A percentile compares a stretch with the other conserved stretches of the same genome.
phyloP scores from a whole-genome alignment of 2,113 vertebrate genomes.

The Thinocorus orbignyianus region DNA sequence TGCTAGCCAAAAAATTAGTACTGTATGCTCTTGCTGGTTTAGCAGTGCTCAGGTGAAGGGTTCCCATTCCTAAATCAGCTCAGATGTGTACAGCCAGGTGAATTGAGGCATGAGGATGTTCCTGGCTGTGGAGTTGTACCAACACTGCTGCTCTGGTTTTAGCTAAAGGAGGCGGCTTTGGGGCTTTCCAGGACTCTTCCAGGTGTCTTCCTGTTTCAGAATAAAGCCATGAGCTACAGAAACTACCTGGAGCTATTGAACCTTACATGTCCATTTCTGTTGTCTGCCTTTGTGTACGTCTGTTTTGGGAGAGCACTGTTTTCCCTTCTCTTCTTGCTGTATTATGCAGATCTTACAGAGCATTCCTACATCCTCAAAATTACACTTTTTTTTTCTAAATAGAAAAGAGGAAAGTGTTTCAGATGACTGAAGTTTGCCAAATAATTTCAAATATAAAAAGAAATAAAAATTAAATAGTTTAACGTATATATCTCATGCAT shows the following conservation, averaged over 20 bases:
- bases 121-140: not conserved
- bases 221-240: not conserved
- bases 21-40: not conserved
- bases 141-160: fast-evolving
- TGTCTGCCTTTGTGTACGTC: not conserved
- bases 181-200: not conserved
- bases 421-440: not conserved
- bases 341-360: not conserved
- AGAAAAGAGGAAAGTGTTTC: not conserved
- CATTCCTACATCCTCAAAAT: not conserved
- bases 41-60: not conserved
- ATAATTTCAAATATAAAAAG: not conserved
- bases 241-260: not conserved
- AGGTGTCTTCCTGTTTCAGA: not conserved
- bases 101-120: not conserved
- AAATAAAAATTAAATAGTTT: not conserved
- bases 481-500: too few relatives aligned
- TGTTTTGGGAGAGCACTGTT: not conserved
- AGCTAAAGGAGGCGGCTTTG: not conserved
- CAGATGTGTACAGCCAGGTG: not conserved
- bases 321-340: not conserved
- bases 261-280: not conserved
- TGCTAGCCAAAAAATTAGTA: not conserved
- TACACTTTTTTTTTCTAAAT: not conserved
- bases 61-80: not conserved